Evolutionary conservation across 2,113 vertebrate species (phyloP), one percentile per base, ranked within the genome.

Genomic region (Ornithorhynchus anatinus): DNA sequence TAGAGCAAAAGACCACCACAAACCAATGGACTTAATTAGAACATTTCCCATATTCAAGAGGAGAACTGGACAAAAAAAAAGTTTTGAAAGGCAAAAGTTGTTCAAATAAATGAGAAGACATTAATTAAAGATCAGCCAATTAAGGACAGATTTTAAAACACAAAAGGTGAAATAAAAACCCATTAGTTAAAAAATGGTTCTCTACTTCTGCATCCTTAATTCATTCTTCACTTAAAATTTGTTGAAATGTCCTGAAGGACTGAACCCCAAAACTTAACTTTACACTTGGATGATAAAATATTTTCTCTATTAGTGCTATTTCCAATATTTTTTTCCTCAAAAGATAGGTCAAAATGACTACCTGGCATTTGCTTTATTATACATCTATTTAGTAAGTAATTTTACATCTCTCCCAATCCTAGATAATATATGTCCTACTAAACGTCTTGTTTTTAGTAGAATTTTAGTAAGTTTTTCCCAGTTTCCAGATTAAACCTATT

Each of bases 1-100:
- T 59, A 31, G 19, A 54, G n/a, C 2, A 36, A 66, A 77, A 67
- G 27, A 69, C 47, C 58, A 82, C 60, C 6, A 56, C 61, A 52
- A 75, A 9, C 3, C 31, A 70, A 35, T 38, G 36, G 14, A 54
- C 31, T 12, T 64, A 29, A 66, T n/a, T 0, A 12, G 11, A 43
- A 12, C 1, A 60, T 33, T 14, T 56, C 1, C 0, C 9, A 52
- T 54, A 72, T 84, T 63, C 29, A 54, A 51, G 85, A 51, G 9
- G 12, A 58, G 7, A 61, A 15, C 22, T 60, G 22, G 13, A 31
- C 69, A 2, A 48, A 17, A 38, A 57, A 58, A 3, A 31, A 66
- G 64, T 33, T 5, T 54, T 15, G 47, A 68, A 81, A 13, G 37
- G 2, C 13, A 52, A 80, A 84, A 13, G 59, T 52, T 38, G 7